These are phyloP conservation scores for Nymphalis polychloros DNA, from an alignment of 2,888 invertebrate genomes.

Conservation along the genomic window DNA sequence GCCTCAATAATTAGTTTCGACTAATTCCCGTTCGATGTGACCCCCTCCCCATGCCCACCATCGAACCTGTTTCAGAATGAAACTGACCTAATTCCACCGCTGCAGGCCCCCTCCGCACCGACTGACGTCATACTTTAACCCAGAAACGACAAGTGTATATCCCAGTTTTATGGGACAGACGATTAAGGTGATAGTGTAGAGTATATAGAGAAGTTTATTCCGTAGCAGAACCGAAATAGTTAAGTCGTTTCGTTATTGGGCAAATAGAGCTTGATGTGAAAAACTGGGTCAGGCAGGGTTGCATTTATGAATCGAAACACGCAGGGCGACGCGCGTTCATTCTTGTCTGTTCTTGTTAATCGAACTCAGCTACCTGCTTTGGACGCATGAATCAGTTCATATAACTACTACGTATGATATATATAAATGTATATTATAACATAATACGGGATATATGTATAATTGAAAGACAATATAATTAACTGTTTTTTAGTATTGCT, in stretches of 20 bases:
- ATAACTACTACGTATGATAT: slow-evolving; percentile 14
- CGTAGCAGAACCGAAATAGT: slow-evolving; percentile 36
- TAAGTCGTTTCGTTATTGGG: slow-evolving; percentile 48
- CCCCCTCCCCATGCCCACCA: slow-evolving; percentile 49
- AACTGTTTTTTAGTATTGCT: no score
- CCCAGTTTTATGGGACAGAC: slow-evolving; percentile 47
- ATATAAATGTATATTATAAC: not conserved
- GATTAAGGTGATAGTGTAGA: slow-evolving; percentile 38
- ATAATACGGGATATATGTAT: not conserved
- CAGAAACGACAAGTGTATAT: slow-evolving; percentile 52
- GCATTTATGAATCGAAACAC: slow-evolving; percentile 83
- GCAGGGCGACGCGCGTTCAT: slow-evolving; percentile 73
- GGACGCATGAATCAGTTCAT: slow-evolving; percentile 50
- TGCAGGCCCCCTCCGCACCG: slow-evolving; percentile 72
- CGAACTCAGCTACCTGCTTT: slow-evolving; percentile 54
- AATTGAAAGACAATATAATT: not conserved
- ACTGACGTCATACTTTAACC: slow-evolving; percentile 82
- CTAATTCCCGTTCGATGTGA: slow-evolving; percentile 59
- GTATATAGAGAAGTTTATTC: slow-evolving; percentile 41
- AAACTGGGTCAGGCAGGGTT: slow-evolving; percentile 86
- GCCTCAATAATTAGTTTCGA: slow-evolving; percentile 38
- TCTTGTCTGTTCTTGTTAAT: slow-evolving; percentile 66
- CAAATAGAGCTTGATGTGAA: slow-evolving; percentile 63
- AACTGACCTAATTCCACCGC: slow-evolving; percentile 82
- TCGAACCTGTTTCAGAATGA: slow-evolving; percentile 84